Evolutionary conservation across 2,113 vertebrate species (phyloP).

Genomic region (Neofelis nebulosa): DNA sequence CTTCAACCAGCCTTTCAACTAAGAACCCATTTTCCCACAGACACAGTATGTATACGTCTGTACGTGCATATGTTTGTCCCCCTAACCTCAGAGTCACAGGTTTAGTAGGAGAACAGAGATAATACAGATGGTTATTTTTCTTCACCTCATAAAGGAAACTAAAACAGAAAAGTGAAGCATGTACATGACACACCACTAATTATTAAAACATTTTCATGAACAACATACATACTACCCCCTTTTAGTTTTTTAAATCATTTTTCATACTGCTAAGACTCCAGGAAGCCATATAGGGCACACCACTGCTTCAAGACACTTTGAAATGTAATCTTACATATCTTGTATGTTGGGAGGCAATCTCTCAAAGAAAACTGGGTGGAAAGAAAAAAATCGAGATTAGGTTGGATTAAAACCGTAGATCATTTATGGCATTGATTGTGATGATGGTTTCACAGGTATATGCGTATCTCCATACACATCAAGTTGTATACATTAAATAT

Average conservation of each 20-base stretch:
- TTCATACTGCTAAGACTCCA: not conserved
- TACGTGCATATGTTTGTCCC: too few species aligned
- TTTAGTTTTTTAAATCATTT: conserved; percentile 15
- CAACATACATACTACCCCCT: not conserved
- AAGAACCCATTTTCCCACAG: not conserved
- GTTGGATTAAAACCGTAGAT: not conserved
- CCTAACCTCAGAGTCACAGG: not conserved
- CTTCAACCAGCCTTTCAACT: not conserved
- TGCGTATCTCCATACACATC: not conserved
- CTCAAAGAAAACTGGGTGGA: not conserved
- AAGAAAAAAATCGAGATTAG: conserved; percentile 4
- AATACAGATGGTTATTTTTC: not conserved
- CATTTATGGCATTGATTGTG: not conserved
- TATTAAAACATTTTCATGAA: not conserved
- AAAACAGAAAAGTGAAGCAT: not conserved
- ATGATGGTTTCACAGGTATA: not conserved
- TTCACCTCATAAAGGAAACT: not conserved
- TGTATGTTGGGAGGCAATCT: not conserved
- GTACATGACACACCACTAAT: not conserved
- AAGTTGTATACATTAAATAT: not conserved
- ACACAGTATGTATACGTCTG: not conserved
- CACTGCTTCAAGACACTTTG: conserved; percentile 1
- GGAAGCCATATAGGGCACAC: not conserved
- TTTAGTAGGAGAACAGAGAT: not conserved
- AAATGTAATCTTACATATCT: not conserved